Evolutionary conservation across 30 jellyfish, hydroid and myxozoan species (phyloP).

Genomic region (Hydractinia echinata): DNA sequence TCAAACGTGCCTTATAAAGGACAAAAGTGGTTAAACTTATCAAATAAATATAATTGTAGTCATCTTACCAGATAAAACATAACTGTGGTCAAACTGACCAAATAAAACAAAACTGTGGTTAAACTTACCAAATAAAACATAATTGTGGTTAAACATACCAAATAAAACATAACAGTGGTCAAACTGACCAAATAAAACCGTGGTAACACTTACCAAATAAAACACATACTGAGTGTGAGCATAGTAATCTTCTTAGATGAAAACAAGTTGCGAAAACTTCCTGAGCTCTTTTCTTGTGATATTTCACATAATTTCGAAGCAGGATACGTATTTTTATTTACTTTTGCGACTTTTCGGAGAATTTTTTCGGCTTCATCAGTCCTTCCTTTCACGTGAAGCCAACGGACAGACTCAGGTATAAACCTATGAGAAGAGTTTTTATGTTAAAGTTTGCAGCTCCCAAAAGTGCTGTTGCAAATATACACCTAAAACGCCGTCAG

Average conservation of each 20-base stretch:
- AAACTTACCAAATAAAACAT: too few relatives aligned
- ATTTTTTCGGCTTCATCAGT: conserved; percentile 73
- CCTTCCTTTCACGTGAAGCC: conserved; percentile 80
- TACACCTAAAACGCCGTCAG: too few relatives aligned
- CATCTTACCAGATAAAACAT: too few relatives aligned
- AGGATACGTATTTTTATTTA: conserved; percentile 69
- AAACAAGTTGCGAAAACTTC: background rate
- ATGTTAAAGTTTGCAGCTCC: too few relatives aligned
- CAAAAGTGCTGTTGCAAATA: too few relatives aligned
- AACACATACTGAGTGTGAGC: background rate
- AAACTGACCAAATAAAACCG: background rate
- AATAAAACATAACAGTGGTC: background rate
- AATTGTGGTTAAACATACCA: too few relatives aligned
- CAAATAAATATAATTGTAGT: too few relatives aligned
- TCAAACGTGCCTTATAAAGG: too few relatives aligned
- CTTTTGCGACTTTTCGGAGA: conserved; percentile 50
- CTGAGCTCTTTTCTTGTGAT: background rate
- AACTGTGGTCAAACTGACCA: too few relatives aligned
- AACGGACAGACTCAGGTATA: conserved; percentile 89
- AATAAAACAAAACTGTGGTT: background rate
- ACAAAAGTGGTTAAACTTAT: too few relatives aligned
- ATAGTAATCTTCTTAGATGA: background rate
- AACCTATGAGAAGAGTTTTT: conserved; percentile 26
- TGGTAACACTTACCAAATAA: background rate
- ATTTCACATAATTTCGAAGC: conserved; percentile 39